Percentiles rank a stretch among this genome's conserved stretches.
These are phyloP conservation scores for Bergia sp. DNA, from an alignment of 92 coral and sea anemone species.

Conservation along the genomic window DNA sequence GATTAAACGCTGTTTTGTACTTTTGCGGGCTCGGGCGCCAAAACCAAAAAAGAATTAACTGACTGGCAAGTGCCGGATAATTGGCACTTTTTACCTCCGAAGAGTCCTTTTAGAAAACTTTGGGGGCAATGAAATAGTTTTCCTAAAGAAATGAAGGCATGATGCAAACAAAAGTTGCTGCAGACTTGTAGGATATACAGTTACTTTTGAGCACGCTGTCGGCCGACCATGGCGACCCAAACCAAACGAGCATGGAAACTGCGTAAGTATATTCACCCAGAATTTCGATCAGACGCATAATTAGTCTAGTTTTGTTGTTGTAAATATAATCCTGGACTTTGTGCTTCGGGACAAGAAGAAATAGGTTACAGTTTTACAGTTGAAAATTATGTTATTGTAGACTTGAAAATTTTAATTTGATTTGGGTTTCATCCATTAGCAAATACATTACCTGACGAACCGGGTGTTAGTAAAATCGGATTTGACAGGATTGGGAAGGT, in stretches of 20 bases:
- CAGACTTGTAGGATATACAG: background rate
- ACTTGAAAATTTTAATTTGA: background rate
- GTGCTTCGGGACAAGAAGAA: background rate
- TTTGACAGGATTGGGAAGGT: background rate
- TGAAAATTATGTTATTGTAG: background rate
- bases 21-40: conserved; percentile 43
- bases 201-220: conserved; percentile 19
- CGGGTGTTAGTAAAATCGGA: background rate
- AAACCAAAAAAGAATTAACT: conserved; percentile 25
- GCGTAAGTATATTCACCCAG: conserved; percentile 65
- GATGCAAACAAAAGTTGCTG: conserved; percentile 21
- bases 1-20: conserved; percentile 22
- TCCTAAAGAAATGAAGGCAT: conserved; percentile 24
- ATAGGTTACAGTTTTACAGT: background rate
- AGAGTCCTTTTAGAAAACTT: conserved; percentile 25
- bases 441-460: background rate
- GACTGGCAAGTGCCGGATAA: conserved; percentile 15
- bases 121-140: background rate
- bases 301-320: background rate
- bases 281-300: background rate
- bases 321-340: background rate
- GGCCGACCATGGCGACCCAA: conserved; percentile 70
- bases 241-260: conserved; percentile 89
- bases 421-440: background rate
- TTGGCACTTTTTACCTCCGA: background rate